Evolutionary conservation across 2,888 invertebrate species (phyloP).

Genomic region (Pecten maximus): DNA sequence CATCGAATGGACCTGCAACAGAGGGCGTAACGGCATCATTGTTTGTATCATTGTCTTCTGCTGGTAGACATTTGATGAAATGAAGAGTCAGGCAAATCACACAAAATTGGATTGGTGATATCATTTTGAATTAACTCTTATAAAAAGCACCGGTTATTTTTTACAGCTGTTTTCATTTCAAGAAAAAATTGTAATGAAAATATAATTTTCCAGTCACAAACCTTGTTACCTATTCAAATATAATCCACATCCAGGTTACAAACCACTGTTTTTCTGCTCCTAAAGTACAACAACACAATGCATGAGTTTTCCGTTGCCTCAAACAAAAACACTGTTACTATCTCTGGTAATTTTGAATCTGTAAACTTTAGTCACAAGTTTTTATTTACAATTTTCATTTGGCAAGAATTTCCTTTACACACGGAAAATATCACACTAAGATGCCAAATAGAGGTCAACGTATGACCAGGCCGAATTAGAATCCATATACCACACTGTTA

Average conservation of each 20-base stretch:
- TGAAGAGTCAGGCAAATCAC: background rate
- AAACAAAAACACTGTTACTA: background rate
- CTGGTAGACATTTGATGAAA: background rate
- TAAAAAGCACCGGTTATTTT: too few species aligned
- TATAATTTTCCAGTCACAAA: background rate
- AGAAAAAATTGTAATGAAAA: too few species aligned
- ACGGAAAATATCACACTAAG: background rate
- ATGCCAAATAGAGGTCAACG: background rate
- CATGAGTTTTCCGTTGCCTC: background rate
- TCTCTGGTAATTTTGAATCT: background rate
- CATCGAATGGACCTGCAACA: slow-evolving; percentile 64
- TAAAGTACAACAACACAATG: too few species aligned
- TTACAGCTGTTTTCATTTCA: too few species aligned
- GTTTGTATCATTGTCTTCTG: background rate
- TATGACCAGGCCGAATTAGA: background rate
- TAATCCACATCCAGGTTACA: background rate
- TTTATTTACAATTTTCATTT: background rate
- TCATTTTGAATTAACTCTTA: background rate
- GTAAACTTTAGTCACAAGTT: background rate
- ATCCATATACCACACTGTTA: background rate
- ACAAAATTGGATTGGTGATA: background rate
- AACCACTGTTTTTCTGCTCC: background rate
- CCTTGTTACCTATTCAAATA: background rate
- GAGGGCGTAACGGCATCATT: background rate
- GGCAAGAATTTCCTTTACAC: background rate